Conservation (phyloP, 2,797 vertebrate genomes). For the Emydoidea blandingii region DNA sequence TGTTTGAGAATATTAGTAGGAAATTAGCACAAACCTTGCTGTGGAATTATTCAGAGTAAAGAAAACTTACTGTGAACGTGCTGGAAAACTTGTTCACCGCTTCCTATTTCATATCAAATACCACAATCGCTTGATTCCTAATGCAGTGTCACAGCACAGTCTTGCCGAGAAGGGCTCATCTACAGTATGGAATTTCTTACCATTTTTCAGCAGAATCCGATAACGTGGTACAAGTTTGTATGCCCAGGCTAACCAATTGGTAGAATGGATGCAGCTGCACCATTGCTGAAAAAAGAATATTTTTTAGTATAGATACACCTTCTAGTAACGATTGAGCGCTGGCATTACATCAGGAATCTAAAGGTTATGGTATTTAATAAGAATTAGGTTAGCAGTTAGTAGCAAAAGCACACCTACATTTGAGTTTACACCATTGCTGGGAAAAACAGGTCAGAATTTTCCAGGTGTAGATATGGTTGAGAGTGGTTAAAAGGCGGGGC, state of each 20-base stretch:
- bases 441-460: background rate
- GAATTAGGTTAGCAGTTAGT: background rate
- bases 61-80: slow-evolving; percentile 25
- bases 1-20: slow-evolving; percentile 60
- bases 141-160: slow-evolving; percentile 20
- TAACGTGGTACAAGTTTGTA: background rate
- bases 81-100: slow-evolving; percentile 42
- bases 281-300: background rate
- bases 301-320: background rate
- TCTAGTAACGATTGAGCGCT: background rate
- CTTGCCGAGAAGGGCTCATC: background rate
- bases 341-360: background rate
- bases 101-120: slow-evolving; percentile 25
- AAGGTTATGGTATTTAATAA: background rate
- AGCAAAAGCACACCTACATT: background rate
- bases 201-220: slow-evolving; percentile 2
- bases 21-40: slow-evolving; percentile 53
- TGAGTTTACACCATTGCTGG: background rate
- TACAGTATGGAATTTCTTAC: background rate
- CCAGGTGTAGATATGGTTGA: background rate
- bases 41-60: slow-evolving; percentile 22
- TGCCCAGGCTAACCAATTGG: background rate
- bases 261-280: background rate
- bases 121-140: background rate
- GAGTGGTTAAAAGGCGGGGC: background rate